phyloP scores from a whole-genome alignment of 1,140 invertebrate genomes.

The Drosophila bifasciata region DNA sequence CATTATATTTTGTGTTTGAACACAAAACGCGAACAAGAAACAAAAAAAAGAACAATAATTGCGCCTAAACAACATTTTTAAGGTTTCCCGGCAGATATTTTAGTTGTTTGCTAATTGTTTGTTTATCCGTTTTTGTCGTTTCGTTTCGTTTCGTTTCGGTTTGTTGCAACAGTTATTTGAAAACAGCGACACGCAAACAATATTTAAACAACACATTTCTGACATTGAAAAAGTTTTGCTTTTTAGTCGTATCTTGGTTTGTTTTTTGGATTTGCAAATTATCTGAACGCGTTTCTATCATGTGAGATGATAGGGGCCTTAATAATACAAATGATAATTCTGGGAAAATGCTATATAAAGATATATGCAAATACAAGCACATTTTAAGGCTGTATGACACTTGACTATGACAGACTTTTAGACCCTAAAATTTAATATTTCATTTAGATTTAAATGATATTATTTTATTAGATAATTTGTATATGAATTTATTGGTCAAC shows the following conservation, averaged over 20 bases:
- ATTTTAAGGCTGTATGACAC: too few relatives aligned
- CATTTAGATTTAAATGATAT: too few relatives aligned
- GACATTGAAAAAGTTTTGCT: conserved; percentile 53
- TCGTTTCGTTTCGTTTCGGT: conserved; percentile 14
- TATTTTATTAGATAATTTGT: too few relatives aligned
- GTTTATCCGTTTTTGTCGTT: conserved; percentile 36
- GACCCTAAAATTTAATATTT: too few relatives aligned
- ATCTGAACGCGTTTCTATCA: conserved; percentile 6
- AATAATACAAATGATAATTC: too few relatives aligned
- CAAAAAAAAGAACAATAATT: conserved; percentile 50
- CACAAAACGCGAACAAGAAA: neutral
- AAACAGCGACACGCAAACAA: conserved; percentile 34
- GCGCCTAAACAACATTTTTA: conserved; percentile 64
- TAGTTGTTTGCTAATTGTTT: conserved; percentile 62
- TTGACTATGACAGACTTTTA: too few relatives aligned
- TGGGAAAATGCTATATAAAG: too few relatives aligned
- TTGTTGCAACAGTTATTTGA: conserved; percentile 41
- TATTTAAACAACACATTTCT: conserved; percentile 28
- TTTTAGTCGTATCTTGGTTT: neutral
- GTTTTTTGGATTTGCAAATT: neutral
- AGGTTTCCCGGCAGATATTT: conserved; percentile 40
- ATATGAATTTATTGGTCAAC: too few relatives aligned
- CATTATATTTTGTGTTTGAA: neutral
- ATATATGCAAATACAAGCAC: too few relatives aligned
- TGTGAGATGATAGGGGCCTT: too few relatives aligned